Base-by-base conservation (phyloP, 2,113 vertebrate genomes). In the Pelodiscus sinensis region DNA sequence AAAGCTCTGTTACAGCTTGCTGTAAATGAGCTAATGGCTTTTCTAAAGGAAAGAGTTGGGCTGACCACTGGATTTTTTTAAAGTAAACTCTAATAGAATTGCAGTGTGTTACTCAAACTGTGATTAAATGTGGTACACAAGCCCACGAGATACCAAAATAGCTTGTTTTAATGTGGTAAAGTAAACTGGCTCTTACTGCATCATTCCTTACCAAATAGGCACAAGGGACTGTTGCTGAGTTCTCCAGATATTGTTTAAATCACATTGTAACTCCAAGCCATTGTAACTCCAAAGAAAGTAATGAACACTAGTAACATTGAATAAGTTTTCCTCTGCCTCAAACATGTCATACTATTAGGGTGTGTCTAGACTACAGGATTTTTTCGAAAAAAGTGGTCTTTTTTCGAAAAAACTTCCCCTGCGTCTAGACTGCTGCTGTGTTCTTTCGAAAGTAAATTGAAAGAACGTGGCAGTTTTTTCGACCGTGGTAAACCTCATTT, bases 41-140 rank as follows among this genome's bases (percentile, higher is more conserved):
- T 92, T 80, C n/a, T 83, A 51, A 50, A 57, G 81, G 71, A 38
- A 87, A 83, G 90, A 84, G 3, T 1, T 24, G 54, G 52, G 44
- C 68, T 38, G 44, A 25, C 44, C 58, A 38, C 79, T 12, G 90
- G 82, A 75, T 25, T 83, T 83, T 35, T 57, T 87, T 56, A 57
- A 51, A 82, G 85, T 44, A 82, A 86, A 86, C 2, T 6, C 0
- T 2, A 2, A 24, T 0, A 8, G 81, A 82, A 35, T 11, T 55
- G 38, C 0, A 35, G 11, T 1, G 3, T 58, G 62, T 73, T 91
- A 78, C 50, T 84, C 79, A 15, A 82, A 56, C 9, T 58, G 21
- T 51, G 88, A 92, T 94, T 50, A n/a, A 88, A 88, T 1, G 13
- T 78, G 91, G 77, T 82, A 81, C 88, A 50, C 52, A 68, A 84